Evolutionary conservation across 2,888 invertebrate species (phyloP).

Genomic region (Cryptocheilus praepositus): DNA sequence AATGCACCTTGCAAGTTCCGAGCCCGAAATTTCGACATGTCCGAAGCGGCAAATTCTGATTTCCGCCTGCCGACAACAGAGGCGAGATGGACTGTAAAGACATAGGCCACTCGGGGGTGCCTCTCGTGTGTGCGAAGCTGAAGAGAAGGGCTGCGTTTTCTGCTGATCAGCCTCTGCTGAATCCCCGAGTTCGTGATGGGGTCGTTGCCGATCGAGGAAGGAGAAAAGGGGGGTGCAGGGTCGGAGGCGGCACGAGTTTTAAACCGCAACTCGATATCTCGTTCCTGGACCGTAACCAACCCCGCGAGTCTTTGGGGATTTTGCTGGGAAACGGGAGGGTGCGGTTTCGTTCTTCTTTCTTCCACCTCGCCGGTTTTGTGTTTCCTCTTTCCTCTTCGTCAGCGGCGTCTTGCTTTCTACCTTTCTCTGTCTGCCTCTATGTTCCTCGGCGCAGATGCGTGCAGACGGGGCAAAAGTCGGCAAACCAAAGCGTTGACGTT

Average conservation of each 20-base stretch:
- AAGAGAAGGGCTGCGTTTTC: constrained; percentile 58
- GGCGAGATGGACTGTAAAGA: constrained; percentile 3
- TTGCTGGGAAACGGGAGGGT: constrained; percentile 51
- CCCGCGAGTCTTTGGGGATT: constrained; percentile 54
- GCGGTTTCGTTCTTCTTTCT: neutral
- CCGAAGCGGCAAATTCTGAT: too few species aligned
- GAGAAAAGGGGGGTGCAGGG: constrained; percentile 37
- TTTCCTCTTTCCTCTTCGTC: too few species aligned
- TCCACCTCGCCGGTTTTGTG: too few species aligned
- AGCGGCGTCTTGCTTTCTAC: too few species aligned
- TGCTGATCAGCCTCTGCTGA: constrained; percentile 72
- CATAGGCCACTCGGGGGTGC: constrained; percentile 3
- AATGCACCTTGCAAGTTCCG: too few species aligned
- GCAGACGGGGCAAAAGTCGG: constrained; percentile 45
- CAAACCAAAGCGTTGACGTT: constrained; percentile 28
- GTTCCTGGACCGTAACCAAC: constrained; percentile 62
- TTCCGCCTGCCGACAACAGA: too few species aligned
- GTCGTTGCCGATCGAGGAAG: constrained; percentile 51
- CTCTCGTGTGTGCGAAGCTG: constrained; percentile 50
- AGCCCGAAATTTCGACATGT: too few species aligned
- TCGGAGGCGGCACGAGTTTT: constrained; percentile 61
- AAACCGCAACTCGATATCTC: constrained; percentile 73
- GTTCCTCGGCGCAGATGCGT: constrained; percentile 21
- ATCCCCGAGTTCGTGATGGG: constrained; percentile 57
- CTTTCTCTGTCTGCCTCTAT: neutral